Conservation (phyloP, 2,113 vertebrate genomes). For the Tupaia tana region DNA sequence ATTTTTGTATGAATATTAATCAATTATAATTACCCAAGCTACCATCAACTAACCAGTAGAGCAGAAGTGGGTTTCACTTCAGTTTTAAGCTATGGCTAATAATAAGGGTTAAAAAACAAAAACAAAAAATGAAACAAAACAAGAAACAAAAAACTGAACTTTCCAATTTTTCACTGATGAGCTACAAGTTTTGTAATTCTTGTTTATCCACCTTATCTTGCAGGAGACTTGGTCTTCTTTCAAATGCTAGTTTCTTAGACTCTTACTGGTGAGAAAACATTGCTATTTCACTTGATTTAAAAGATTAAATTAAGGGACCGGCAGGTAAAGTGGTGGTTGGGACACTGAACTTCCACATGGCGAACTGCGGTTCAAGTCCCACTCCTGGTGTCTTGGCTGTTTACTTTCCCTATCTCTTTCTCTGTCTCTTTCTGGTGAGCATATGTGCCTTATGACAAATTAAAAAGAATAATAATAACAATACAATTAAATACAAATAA, state of each 20-base stretch:
- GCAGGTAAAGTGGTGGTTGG: too few species aligned
- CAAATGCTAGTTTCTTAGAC: not conserved
- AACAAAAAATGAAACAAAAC: too few species aligned
- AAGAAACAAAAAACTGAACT: not conserved
- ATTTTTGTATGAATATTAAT: constrained; percentile 42
- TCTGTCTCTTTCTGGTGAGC: too few species aligned
- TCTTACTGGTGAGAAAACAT: not conserved
- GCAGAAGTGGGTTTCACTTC: not conserved
- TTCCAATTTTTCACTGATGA: not conserved
- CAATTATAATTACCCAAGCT: not conserved
- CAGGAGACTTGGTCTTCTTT: not conserved
- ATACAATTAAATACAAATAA: too few species aligned
- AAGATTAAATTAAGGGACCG: not conserved
- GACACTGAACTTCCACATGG: too few species aligned
- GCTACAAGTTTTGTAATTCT: not conserved
- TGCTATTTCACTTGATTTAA: constrained; percentile 23
- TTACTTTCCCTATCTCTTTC: too few species aligned
- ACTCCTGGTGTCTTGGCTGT: too few species aligned
- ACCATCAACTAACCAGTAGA: not conserved
- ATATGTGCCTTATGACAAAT: too few species aligned
- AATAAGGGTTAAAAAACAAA: not conserved
- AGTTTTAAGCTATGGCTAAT: not conserved
- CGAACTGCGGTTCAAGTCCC: too few species aligned
- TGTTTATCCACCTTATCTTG: not conserved
- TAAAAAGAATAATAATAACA: too few species aligned